Base-by-base conservation (phyloP, 2,113 vertebrate genomes). In the Phalacrocorax pelagicus region DNA sequence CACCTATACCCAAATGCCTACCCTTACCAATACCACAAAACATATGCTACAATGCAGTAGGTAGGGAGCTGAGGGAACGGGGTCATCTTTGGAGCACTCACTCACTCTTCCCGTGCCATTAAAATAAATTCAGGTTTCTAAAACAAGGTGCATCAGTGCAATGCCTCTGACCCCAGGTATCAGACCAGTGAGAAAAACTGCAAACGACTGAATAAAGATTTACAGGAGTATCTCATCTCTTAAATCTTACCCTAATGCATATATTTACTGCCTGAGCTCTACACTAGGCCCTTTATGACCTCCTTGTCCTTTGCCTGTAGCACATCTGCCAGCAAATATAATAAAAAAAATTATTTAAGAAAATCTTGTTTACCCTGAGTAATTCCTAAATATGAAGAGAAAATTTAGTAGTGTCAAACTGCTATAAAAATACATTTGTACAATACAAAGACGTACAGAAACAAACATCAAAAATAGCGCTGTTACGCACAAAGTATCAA, bases 1-100 rank as follows among this genome's bases (percentile, higher is more conserved):
- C 55, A 24, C 1, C 2, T 38, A 42, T 77, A 47, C 4, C 27
- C 46, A 47, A 12, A 6, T 2, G 9, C 55, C 55, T 6, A 11
- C 32, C 42, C 42, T 23, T n/a, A 38, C 0, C 23, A 5, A 7
- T 13, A 14, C n/a, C 6, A 34, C 61, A 46, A 52, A 83, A 38
- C 17, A 27, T 3, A 12, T 0, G 4, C 22, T 32, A 20, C 54
- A 59, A 40, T 4, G 19, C 9, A 21, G 30, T 5, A 13, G 0
- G 0, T 0, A 7, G 20, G 21, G 36, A 80, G 22, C 42, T 3
- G 18, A 24, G 22, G 38, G 58, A 18, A 44, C n/a, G 24, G 16
- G 10, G 17, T n/a, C 9, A 26, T 14, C 46, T 36, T 17, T 44
- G 49, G 36, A 23, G 36, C 22, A 47, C 49, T 32, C 5, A 5